Evolutionary conservation across 30 jellyfish, hydroid and myxozoan genomes (phyloP), one percentile per base, ranked within the genome.

Genomic region (Aurelia sp.): DNA sequence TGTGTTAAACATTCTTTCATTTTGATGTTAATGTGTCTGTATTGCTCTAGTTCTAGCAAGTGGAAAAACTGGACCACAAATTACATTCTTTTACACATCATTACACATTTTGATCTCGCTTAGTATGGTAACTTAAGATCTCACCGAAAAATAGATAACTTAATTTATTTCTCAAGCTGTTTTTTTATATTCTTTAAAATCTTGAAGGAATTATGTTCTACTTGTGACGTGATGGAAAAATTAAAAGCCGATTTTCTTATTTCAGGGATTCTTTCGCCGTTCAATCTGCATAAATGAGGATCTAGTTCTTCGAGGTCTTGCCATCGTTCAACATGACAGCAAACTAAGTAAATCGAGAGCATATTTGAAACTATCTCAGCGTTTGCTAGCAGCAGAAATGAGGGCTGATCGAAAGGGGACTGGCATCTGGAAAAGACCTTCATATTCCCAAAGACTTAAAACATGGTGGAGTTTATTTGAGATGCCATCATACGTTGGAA

Each of bases 341-440:
- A 38, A 63, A 1, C 50, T 65, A 22, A 40, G 67, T 12, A 22
- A 31, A 22, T 30, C 67, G 4, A 85, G n/a, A n/a, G 83, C 83
- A 19, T 70, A 59, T 47, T 58, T 8, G 24, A 59, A 62, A 8
- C 35, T 85, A 19, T 61, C 84, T 19, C 80, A 72, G 20, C 51
- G 30, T 24, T 57, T 85, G 4, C 77, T 85, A 0, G 78, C 82
- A 19, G 88, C 77, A 10, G 94, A 85, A 74, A 63, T 66, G 48
- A 30, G 31, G 22, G 94, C 94, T 22, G 94, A 74, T 53, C 52
- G 60, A 24, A 59, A 55, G 21, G 94, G 94, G 8, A 8, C n/a
- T 0, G 94, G 94, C 10, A 20, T 63, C n/a, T 85, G 94, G 94
- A 72, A 72, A 63, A 60, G 85, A 40, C 80, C 79, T 7, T 68